phyloP scores from a whole-genome alignment of 1,140 invertebrate species.

The Aphaenogaster floridana region DNA sequence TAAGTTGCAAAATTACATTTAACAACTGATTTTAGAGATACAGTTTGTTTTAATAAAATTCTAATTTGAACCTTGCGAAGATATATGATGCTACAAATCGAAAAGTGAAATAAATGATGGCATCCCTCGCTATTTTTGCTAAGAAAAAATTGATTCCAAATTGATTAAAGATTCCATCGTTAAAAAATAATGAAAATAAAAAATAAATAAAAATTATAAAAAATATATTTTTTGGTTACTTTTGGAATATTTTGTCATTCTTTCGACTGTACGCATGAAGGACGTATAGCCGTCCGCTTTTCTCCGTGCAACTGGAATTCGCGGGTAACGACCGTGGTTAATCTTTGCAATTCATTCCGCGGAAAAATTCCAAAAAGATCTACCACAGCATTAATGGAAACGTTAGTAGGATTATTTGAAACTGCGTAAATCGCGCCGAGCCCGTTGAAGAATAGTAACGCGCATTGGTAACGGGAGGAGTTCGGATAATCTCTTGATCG shows the following conservation, averaged over 20 bases:
- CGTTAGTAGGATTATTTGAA: constrained; percentile 59
- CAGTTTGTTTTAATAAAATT: constrained; percentile 1
- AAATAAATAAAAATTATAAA: not conserved
- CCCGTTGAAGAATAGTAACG: constrained; percentile 40
- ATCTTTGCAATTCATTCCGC: constrained; percentile 53
- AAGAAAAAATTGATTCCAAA: not conserved
- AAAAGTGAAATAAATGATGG: constrained; percentile 1
- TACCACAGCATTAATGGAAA: constrained; percentile 61
- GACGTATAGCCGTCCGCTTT: not conserved
- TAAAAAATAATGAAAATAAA: not conserved
- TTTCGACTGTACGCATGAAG: not conserved
- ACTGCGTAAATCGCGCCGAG: constrained; percentile 57
- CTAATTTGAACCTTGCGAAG: not conserved
- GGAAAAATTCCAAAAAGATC: constrained; percentile 32
- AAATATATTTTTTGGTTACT: not conserved
- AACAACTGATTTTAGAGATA: not conserved
- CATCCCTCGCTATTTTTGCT: not conserved
- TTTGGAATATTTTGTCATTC: not conserved
- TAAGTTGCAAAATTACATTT: constrained; percentile 1
- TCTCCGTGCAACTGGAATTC: not conserved
- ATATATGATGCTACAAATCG: constrained; percentile 18
- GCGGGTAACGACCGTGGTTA: not conserved
- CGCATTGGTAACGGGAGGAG: not conserved
- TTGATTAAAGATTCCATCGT: not conserved
- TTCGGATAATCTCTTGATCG: constrained; percentile 59